These are phyloP conservation scores for Pelobates fuscus DNA, from an alignment of 2,113 vertebrate genomes.

Conservation along the genomic window DNA sequence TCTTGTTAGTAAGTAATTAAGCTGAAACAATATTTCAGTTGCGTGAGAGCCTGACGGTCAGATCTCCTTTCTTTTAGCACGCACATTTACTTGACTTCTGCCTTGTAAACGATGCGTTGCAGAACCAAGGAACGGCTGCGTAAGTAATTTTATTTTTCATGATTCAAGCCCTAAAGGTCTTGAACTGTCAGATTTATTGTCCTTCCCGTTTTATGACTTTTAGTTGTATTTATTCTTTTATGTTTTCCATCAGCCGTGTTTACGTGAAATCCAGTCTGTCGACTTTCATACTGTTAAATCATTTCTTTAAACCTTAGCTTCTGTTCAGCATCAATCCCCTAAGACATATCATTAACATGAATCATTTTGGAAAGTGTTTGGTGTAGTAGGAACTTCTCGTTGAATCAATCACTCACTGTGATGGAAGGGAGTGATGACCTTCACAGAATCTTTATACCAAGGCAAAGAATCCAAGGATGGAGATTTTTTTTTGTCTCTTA, in stretches of 20 bases:
- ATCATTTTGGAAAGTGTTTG: slow-evolving; percentile 71
- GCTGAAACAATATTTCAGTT: slow-evolving; percentile 56
- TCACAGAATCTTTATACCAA: slow-evolving; percentile 65
- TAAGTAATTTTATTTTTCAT: slow-evolving; percentile 74
- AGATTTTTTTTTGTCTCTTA: slow-evolving; percentile 39
- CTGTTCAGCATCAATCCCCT: slow-evolving; percentile 73
- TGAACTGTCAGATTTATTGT: slow-evolving; percentile 78
- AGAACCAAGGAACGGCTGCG: slow-evolving; percentile 63
- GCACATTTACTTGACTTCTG: slow-evolving; percentile 44
- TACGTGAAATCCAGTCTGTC: slow-evolving; percentile 59
- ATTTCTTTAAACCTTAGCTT: slow-evolving; percentile 76
- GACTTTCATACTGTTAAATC: slow-evolving; percentile 72
- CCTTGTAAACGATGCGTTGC: slow-evolving; percentile 58
- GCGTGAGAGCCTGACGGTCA: slow-evolving; percentile 58
- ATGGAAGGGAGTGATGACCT: slow-evolving; percentile 73
- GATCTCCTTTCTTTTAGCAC: slow-evolving; percentile 42
- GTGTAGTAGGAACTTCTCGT: slow-evolving; percentile 68
- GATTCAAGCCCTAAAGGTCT: slow-evolving; percentile 70
- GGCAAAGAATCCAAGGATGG: slow-evolving; percentile 63
- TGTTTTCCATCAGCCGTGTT: slow-evolving; percentile 70
- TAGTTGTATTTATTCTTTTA: slow-evolving; percentile 73
- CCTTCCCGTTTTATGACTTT: slow-evolving; percentile 72
- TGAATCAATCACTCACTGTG: slow-evolving; percentile 69
- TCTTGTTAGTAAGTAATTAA: slow-evolving; percentile 39
- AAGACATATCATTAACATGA: slow-evolving; percentile 75